These are phyloP conservation scores for Hirudinaria manillensis DNA, from an alignment of 2,888 invertebrate species.

Conservation along the genomic window DNA sequence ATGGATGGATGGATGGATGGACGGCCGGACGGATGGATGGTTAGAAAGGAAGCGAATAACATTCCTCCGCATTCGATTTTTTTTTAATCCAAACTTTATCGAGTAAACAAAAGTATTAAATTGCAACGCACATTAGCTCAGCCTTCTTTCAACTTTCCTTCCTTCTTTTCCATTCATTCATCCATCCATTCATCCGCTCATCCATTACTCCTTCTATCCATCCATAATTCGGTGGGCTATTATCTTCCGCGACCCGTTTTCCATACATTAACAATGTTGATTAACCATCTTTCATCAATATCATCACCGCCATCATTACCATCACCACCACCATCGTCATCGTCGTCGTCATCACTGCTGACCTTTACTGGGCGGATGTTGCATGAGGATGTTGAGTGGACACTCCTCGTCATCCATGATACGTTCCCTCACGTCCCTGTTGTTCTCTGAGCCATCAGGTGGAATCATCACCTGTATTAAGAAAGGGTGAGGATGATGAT, in stretches of 20 bases:
- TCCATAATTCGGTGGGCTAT: too few relatives aligned
- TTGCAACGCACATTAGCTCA: not conserved
- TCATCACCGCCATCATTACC: not conserved
- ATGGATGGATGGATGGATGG: not conserved
- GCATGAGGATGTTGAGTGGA: slow-evolving; percentile 72
- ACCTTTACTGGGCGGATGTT: slow-evolving; percentile 50
- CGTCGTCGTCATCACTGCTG: slow-evolving; percentile 20
- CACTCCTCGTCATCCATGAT: slow-evolving; percentile 95
- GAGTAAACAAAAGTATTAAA: slow-evolving; percentile 1
- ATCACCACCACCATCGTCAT: not conserved
- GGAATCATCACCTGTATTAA: slow-evolving; percentile 33
- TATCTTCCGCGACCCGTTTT: too few relatives aligned
- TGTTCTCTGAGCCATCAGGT: slow-evolving; percentile 28
- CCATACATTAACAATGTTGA: too few relatives aligned
- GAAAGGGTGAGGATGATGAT: slow-evolving; percentile 1
- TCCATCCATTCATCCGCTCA: too few relatives aligned
- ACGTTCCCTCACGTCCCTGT: slow-evolving; percentile 29
- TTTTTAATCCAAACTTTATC: not conserved
- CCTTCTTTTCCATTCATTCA: too few relatives aligned
- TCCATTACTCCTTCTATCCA: too few relatives aligned
- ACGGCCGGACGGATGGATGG: not conserved
- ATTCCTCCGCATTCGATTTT: not conserved
- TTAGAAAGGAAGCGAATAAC: not conserved
- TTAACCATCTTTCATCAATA: too few relatives aligned
- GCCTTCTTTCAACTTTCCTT: not conserved